Percentiles rank a stretch among this genome's conserved stretches.
These are phyloP conservation scores for Eubasilissa splendida DNA, from an alignment of 2,888 invertebrate genomes.

Conservation along the genomic window DNA sequence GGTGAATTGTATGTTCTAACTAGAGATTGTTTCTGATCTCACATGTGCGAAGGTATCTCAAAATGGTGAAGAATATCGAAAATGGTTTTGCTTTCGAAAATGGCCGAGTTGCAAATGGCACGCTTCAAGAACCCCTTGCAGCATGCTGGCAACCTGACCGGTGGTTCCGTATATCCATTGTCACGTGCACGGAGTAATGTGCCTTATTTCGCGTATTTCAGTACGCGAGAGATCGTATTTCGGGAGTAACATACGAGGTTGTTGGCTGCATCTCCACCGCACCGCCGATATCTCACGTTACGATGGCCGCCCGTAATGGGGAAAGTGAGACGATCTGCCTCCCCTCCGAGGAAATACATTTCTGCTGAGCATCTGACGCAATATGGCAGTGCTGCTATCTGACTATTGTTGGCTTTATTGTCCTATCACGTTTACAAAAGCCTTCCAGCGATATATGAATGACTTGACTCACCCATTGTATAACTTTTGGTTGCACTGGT, in stretches of 20 bases:
- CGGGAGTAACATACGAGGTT: neutral
- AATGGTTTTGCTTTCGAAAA: neutral
- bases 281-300: slow-evolving; percentile 45
- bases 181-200: slow-evolving; percentile 11
- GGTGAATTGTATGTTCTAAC: neutral
- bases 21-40: neutral
- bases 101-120: slow-evolving; percentile 31
- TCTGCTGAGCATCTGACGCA: slow-evolving; percentile 7
- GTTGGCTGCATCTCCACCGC: neutral
- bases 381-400: neutral
- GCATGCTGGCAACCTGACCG: slow-evolving; percentile 10
- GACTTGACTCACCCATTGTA: too few relatives aligned
- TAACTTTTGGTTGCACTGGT: too few relatives aligned
- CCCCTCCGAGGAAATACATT: slow-evolving; percentile 27
- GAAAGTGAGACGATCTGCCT: slow-evolving; percentile 47
- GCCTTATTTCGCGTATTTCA: neutral
- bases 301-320: slow-evolving; percentile 41
- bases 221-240: neutral
- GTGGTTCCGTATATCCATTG: neutral
- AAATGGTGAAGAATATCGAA: neutral
- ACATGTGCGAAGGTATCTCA: neutral
- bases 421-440: slow-evolving; percentile 26
- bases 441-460: slow-evolving; percentile 24
- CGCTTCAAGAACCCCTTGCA: slow-evolving; percentile 41
- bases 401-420: slow-evolving; percentile 22